Base-by-base conservation (phyloP, 2,113 vertebrate species). In the Leptobrachium ailaonicum region DNA sequence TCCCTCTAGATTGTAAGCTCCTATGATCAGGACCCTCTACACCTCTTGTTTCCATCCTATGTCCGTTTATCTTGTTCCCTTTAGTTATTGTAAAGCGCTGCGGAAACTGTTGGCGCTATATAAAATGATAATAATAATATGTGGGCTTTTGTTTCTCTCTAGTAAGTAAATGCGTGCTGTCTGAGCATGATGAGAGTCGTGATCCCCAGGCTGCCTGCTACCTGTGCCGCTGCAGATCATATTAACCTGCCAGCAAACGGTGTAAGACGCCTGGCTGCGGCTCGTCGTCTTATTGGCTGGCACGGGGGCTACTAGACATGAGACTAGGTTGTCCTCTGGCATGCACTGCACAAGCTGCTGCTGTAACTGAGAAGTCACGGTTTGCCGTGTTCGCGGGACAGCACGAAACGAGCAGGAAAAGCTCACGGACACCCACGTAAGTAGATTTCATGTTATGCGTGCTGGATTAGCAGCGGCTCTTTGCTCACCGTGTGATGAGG, bases 291-390 rank as follows among this genome's bases (percentile, higher is more conserved):
- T 64, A 79, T 42, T 79, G 69, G 44, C 14, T 66, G 58, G n/a
- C 40, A 8, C 40, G 2, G 2, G 2, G 2, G 32, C 45, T 43
- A 63, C 76, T 71, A 62, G 76, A 60, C 54, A 42, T 62, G 53
- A 60, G 8, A 7, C 6, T 53, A 20, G 41, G 53, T 63, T 67
- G 60, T 54, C 47, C 3, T 40, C 40, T 56, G 54, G 41, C 60
- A 64, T 43, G 43, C 43, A 62, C 42, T 40, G 53, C 70, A 42
- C 69, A 74, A 41, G 78, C 41, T 80, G 53, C 63, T 81, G 71
- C 68, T 80, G 79, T 80, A 75, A 80, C 71, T n/a, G 69, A 71
- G 64, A 66, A 68, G 9, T 68, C 71, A 41, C 56, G 9, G 56
- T 72, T 53, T 53, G 10, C 13, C 40, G 77, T n/a, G 64, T 45